Evolutionary conservation across 2,888 invertebrate genomes (phyloP), one percentile per base, ranked within the genome.

Genomic region (Pinctada fucata): DNA sequence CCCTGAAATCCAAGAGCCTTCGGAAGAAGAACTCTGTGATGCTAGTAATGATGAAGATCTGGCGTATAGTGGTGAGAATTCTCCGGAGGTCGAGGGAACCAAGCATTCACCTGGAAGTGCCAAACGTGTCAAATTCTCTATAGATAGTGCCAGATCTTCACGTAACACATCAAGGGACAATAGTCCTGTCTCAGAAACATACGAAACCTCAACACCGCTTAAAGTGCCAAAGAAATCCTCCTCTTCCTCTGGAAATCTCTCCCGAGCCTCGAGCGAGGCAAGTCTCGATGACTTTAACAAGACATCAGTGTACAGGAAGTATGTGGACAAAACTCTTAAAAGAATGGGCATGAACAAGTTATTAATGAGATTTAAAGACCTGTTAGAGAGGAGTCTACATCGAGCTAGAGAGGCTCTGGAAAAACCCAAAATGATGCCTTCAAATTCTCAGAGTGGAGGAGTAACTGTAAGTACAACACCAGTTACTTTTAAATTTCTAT

Each of bases 271-370:
- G 1, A 91, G 90, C 83, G 90, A 88, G 67, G 82, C 88, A 8
- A 91, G 91, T 82, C 77, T 91, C 48, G 90, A 91, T 75, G 90
- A 89, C 6, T 78, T 80, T n/a, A 72, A 63, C 4, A 83, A 86
- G 52, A 82, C 88, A 1, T 87, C 89, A 4, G 84, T 90, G 4
- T 93, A 93, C 84, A 88, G 97, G 83, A 95, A 95, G 86, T 97
- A 96, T 90, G 97, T 97, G 85, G 96, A 97, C 91, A 96, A 96
- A 90, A 95, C 96, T 79, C 93, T 98, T 77, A 97, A 97, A 93
- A 97, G 97, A 5, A 95, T 96, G 85, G 97, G 97, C 13, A 94
- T 98, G 81, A 87, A 88, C 95, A 96, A 97, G 90, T 95, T 97
- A 87, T 93, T 97, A 91, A 94, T 95, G 85, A 96, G 97, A 92